These are phyloP conservation scores for Cryptotermes secundus DNA, from an alignment of 1,140 invertebrate species.

Conservation along the genomic window DNA sequence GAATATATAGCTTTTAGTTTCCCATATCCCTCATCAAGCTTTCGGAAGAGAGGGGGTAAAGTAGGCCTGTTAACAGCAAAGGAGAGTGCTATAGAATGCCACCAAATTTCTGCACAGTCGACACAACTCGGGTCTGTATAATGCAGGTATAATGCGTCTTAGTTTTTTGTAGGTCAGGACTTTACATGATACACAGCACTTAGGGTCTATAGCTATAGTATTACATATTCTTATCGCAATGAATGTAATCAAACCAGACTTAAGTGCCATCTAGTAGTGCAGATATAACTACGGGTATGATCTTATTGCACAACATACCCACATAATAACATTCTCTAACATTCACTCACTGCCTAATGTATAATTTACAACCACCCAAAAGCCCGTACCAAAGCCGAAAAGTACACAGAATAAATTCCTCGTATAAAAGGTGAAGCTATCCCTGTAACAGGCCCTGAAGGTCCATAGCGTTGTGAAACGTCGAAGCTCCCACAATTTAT, in stretches of 20 bases:
- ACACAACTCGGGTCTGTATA: neutral
- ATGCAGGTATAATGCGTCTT: neutral
- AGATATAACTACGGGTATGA: neutral
- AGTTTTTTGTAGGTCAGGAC: neutral
- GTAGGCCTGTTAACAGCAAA: neutral
- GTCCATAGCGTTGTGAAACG: too few relatives aligned
- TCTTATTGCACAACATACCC: too few relatives aligned
- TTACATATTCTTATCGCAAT: neutral
- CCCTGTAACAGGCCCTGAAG: too few relatives aligned
- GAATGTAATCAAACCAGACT: neutral
- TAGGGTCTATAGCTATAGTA: neutral
- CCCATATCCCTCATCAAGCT: conserved; percentile 28
- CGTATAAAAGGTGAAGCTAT: too few relatives aligned
- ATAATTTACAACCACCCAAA: too few relatives aligned
- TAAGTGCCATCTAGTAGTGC: neutral
- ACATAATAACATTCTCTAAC: too few relatives aligned
- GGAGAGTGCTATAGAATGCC: neutral
- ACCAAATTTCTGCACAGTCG: neutral
- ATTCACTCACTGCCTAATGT: too few relatives aligned
- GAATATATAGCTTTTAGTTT: conserved; percentile 31
- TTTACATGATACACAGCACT: neutral
- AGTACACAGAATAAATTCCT: too few relatives aligned
- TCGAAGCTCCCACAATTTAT: too few relatives aligned
- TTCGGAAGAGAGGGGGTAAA: neutral
- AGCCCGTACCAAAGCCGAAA: too few relatives aligned